Evolutionary conservation across 2,888 invertebrate species (phyloP), one percentile per base, ranked within the genome.

Genomic region (Caenorhabditis uteleia): DNA sequence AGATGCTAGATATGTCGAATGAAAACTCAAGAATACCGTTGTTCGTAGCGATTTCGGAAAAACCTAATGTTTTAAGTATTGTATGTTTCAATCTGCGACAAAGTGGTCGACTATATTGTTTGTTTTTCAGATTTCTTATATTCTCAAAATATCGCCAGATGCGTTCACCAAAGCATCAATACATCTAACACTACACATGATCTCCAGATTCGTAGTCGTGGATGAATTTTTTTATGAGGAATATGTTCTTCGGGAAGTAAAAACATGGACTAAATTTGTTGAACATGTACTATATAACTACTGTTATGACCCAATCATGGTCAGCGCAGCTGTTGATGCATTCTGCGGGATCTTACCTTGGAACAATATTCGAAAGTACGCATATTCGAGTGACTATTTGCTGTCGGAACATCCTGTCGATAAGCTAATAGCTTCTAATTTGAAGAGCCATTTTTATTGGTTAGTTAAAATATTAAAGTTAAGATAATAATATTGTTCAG

Each of bases 141-240:
- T 57, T 62, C 48, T 31, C 47, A 49, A 7, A 45, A 45, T 23
- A 25, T 54, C 47, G 39, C 39, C 16, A 25, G 34, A 39, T 39
- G 3, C 14, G 0, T 48, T 54, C 34, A 34, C 48, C 0, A 43
- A 39, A 21, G 21, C 38, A 23, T 49, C 51, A 2, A 39, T 47
- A 21, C 57, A 64, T 27, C 38, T 64, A 38, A 44, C 45, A 2
- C 49, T 64, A 16, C 51, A 39, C 34, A 29, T 64, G 12, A 45
- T 64, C 47, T 48, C 57, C 1, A 39, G 57, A 18, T 64, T 64
- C 36, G 45, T 50, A n/a, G n/a, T n/a, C n/a, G n/a, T n/a, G n/a
- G n/a, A n/a, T 5, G n/a, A 49, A 8, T 64, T 64, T 36, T 64
- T 53, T 27, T 20, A 40, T 3, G 21, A 14, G 1, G 5, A 26